These are phyloP conservation scores for Cheilosia urbana DNA, from an alignment of 2,888 invertebrate genomes.

Conservation along the genomic window DNA sequence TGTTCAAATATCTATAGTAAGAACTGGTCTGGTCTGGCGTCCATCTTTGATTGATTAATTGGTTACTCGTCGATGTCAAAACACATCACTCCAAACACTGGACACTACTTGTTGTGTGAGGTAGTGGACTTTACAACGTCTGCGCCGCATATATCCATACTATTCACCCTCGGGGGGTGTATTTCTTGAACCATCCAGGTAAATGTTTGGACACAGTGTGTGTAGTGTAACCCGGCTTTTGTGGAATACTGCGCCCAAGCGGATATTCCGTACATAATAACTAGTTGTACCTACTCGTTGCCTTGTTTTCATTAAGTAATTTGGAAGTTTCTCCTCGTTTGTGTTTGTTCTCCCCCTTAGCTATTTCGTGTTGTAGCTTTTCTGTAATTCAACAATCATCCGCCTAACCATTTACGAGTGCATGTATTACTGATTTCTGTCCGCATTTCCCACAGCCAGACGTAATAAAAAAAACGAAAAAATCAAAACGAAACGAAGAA, in stretches of 20 bases:
- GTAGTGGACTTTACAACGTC: constrained; percentile 27
- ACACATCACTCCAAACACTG: constrained; percentile 46
- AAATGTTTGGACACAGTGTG: constrained; percentile 49
- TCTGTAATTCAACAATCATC: constrained; percentile 51
- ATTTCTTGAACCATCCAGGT: constrained; percentile 37
- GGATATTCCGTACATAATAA: constrained; percentile 42
- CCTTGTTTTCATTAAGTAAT: constrained; percentile 68
- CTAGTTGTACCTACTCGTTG: constrained; percentile 33
- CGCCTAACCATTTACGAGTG: constrained; percentile 47
- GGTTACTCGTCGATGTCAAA: constrained; percentile 58
- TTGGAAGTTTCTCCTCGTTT: constrained; percentile 58
- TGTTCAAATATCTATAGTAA: background rate
- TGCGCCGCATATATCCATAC: constrained; percentile 26
- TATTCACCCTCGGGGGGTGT: constrained; percentile 17
- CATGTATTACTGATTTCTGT: constrained; percentile 54
- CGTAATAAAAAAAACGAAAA: constrained; percentile 32
- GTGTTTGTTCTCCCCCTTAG: constrained; percentile 17
- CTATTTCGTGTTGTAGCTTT: constrained; percentile 24
- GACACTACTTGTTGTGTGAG: background rate
- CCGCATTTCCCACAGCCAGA: constrained; percentile 55
- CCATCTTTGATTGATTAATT: constrained; percentile 72
- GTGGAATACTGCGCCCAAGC: constrained; percentile 21
- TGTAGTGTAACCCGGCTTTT: constrained; percentile 42
- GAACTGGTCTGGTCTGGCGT: constrained; percentile 38
- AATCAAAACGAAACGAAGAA: constrained; percentile 46